Evolutionary conservation across 2,888 invertebrate genomes (phyloP).

Genomic region (Lacanobia wlatinum): DNA sequence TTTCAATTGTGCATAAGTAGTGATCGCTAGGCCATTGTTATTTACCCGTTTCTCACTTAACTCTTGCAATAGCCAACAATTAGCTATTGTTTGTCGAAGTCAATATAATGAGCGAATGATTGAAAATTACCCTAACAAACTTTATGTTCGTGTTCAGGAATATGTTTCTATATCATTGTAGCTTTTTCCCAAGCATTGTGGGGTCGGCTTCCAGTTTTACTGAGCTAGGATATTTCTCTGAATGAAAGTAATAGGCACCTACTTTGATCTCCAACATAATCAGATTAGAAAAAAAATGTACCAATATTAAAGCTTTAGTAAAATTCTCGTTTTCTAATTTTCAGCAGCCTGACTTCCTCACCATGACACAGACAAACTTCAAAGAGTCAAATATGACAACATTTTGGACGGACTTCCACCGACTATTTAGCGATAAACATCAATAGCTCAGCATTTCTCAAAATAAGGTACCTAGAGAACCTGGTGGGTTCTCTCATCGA

Average conservation of each 20-base stretch:
- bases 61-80: constrained; percentile 64
- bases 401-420: neutral
- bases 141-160: constrained; percentile 54
- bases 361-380: neutral
- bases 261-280: neutral
- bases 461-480: too few relatives aligned
- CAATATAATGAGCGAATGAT: constrained; percentile 64
- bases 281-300: neutral
- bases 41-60: constrained; percentile 61
- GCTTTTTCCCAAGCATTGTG: constrained; percentile 45
- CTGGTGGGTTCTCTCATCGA: too few relatives aligned
- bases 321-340: neutral
- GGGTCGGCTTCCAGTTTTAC: constrained; percentile 8
- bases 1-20: constrained; percentile 62
- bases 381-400: too few relatives aligned
- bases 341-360: neutral
- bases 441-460: neutral
- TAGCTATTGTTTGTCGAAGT: constrained; percentile 66
- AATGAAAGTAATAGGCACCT: neutral
- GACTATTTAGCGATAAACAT: neutral
- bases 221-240: neutral
- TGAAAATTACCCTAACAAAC: constrained; percentile 62
- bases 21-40: constrained; percentile 63
- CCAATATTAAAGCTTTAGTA: neutral
- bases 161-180: constrained; percentile 49